Evolutionary conservation across 2,888 invertebrate species (phyloP).

Genomic region (Mimumesa dahlbomi): DNA sequence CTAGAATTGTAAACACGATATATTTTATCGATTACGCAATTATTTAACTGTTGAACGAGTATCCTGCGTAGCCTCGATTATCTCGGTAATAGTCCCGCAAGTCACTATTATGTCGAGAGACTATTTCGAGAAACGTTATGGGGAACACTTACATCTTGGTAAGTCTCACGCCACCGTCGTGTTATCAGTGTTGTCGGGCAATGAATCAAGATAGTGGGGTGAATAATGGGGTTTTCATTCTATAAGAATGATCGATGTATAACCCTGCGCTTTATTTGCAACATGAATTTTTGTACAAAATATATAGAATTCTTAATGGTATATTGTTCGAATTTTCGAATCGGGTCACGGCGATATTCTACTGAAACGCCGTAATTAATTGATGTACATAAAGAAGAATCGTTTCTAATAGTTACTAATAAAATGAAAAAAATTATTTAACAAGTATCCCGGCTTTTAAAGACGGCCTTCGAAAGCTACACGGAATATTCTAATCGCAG

Average conservation of each 20-base stretch:
- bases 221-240: no score
- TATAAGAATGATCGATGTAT: constrained; percentile 32
- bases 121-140: constrained; percentile 37
- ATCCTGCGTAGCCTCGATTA: constrained; percentile 40
- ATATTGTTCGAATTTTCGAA: constrained; percentile 45
- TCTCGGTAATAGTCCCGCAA: constrained; percentile 37
- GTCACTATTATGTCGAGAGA: constrained; percentile 33
- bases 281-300: constrained; percentile 64
- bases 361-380: constrained; percentile 62
- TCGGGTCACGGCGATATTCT: constrained; percentile 24
- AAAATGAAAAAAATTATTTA: constrained; percentile 69
- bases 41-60: constrained; percentile 52
- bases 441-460: constrained; percentile 49
- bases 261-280: constrained; percentile 51
- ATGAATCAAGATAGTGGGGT: constrained; percentile 56
- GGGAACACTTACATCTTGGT: constrained; percentile 32
- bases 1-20: constrained; percentile 80
- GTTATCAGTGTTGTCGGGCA: constrained; percentile 38
- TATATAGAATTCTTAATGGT: constrained; percentile 38
- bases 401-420: constrained; percentile 74
- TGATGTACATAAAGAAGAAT: constrained; percentile 75
- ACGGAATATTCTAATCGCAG: constrained; percentile 11
- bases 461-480: constrained; percentile 29
- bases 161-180: constrained; percentile 28
- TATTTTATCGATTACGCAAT: constrained; percentile 48